Evolutionary conservation across 1,140 invertebrate species (phyloP).

Genomic region (Listronotus bonariensis): DNA sequence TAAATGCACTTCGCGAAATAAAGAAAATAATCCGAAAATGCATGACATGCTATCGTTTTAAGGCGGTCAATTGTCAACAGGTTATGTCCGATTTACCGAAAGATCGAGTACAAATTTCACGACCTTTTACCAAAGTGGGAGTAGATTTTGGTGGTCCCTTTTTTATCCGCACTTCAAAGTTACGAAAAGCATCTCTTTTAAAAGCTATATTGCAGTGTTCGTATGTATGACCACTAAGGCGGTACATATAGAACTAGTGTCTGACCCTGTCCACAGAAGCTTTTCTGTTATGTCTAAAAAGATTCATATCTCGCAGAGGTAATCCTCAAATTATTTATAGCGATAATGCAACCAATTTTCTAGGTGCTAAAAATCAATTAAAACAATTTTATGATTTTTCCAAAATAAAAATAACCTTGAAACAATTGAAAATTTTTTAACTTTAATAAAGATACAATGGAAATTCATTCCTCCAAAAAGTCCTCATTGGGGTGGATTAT

Average conservation of each 20-base stretch:
- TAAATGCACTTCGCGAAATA: constrained; percentile 34
- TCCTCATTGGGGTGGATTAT: constrained; percentile 51
- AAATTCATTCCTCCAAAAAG: constrained; percentile 53
- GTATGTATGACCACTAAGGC: not conserved
- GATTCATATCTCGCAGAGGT: constrained; percentile 7
- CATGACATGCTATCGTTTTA: constrained; percentile 23
- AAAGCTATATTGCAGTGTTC: not conserved
- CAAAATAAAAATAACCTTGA: not conserved
- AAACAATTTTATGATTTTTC: not conserved
- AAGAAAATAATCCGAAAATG: constrained; percentile 39
- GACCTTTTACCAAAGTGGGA: not conserved
- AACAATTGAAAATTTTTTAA: not conserved
- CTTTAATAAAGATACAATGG: constrained; percentile 48
- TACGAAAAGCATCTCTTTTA: too few relatives aligned
- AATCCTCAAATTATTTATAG: constrained; percentile 1
- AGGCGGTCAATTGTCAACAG: constrained; percentile 14
- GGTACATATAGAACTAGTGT: constrained; percentile 1
- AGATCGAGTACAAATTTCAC: not conserved
- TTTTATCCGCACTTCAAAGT: not conserved
- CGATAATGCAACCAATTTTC: constrained; percentile 6
- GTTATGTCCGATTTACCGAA: constrained; percentile 46
- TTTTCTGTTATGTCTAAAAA: not conserved
- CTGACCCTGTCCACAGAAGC: not conserved
- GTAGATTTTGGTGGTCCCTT: not conserved
- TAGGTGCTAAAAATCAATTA: not conserved